Conservation (phyloP, 2,888 invertebrate genomes). For the Mycalesis mineus region DNA sequence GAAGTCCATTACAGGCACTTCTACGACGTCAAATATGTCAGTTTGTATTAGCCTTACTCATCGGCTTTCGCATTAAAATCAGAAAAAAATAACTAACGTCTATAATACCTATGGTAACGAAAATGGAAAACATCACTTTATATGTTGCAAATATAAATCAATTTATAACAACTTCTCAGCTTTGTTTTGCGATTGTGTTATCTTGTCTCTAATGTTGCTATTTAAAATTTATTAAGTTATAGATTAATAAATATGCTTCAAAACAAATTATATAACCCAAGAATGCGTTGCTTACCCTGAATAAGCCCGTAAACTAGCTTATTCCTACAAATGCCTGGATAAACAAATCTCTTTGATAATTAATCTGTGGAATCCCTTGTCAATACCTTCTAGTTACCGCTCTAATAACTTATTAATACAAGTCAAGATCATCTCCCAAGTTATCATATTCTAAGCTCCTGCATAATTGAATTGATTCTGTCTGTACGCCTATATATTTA, state of each 20-base stretch:
- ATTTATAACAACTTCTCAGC: constrained; percentile 34
- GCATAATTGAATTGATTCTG: not conserved
- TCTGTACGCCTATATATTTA: not conserved
- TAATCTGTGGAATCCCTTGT: not conserved
- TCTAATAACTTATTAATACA: not conserved
- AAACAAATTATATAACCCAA: constrained; percentile 41
- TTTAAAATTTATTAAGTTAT: constrained; percentile 14
- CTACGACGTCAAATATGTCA: no score
- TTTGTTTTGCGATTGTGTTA: constrained; percentile 56
- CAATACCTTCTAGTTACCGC: not conserved
- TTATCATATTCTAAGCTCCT: not conserved
- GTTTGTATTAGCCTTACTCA: not conserved
- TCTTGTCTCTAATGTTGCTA: constrained; percentile 47
- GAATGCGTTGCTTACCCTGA: constrained; percentile 58
- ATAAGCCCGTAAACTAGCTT: constrained; percentile 11
- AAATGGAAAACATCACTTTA: no score
- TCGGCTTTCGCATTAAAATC: not conserved
- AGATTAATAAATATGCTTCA: constrained; percentile 16
- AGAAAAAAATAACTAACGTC: no score
- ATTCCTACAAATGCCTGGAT: not conserved
- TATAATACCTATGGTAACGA: no score
- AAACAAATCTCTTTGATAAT: not conserved
- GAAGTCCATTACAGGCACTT: no score
- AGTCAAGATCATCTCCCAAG: not conserved
- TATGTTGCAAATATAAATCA: constrained; percentile 23